Evolutionary conservation across 2,888 invertebrate genomes (phyloP), one percentile per base, ranked within the genome.

Genomic region (Heliconius ismenius): DNA sequence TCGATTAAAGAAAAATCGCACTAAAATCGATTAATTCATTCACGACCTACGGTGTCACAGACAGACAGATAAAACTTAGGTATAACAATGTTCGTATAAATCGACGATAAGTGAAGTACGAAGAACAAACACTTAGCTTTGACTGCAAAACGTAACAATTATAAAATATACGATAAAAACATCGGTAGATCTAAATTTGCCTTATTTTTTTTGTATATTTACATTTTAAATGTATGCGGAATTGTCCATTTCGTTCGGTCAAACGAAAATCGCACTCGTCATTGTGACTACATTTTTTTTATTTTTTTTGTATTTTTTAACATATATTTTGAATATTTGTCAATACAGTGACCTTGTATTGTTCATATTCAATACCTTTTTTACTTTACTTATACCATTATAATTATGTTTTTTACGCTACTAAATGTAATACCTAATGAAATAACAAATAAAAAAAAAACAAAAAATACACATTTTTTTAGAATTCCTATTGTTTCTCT

Each of bases 241-340:
- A 13, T 60, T 26, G 26, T 4, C 60, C 15, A 6, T 6, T 26
- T 11, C 24, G 4, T 26, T 11, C 13, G 15, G 26, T 28, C 62
- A 62, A 62, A 26, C 26, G 2, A 62, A 62, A 62, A 26, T 62
- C 62, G 26, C 26, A 62, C 26, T 62, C 13, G 60, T 62, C 60
- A 62, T 62, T 62, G 1, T 60, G 13, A 24, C 24, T 4, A 60
- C 11, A 24, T 15, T 62, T 26, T n/a, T 60, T 60, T 39, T 11
- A 39, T 11, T 39, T 65, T 24, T 39, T 15, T 11, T 39, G 67
- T 43, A 43, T 67, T 43, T 39, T 67, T 67, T 67, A 24, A 43
- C 67, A 67, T 67, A 67, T 11, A 67, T 67, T 67, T n/a, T 6
- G 24, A 24, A 67, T 24, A 24, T 67, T 24, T 39, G 67, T 67